Evolutionary conservation across 2,888 invertebrate genomes (phyloP), one percentile per base, ranked within the genome.

Genomic region (Pasiphila rectangulata): DNA sequence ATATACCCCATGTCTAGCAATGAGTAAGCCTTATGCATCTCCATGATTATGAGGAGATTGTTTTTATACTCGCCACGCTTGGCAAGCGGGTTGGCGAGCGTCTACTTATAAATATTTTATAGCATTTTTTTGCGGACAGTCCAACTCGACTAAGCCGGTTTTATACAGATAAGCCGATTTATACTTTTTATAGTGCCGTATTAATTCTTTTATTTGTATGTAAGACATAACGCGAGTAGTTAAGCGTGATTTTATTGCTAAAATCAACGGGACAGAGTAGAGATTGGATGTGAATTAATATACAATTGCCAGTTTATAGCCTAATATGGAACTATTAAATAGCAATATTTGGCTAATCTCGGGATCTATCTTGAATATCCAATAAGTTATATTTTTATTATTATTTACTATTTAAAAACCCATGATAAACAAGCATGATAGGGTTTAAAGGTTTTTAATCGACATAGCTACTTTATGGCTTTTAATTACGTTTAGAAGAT

Each of bases 101-200:
- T n/a, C n/a, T n/a, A n/a, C n/a, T n/a, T n/a, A n/a, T n/a, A n/a
- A n/a, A 13, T 27, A 13, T 7, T 27, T 27, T 12, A 7, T 3
- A 25, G 2, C 13, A 13, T 50, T 48, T 32, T 51, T 64, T 57
- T 76, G 76, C 75, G 57, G 64, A 72, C 83, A 51, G 51, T 86
- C 60, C 68, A 54, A 70, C 70, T 68, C 68, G 75, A 75, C 79
- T 82, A 79, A 86, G 83, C 83, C 71, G 80, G 84, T 83, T 85
- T 86, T 83, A 84, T 83, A 85, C 65, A 85, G 87, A 86, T 87
- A 87, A 88, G 86, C 86, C 83, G 87, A 85, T 87, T 88, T 79
- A 77, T 80, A 75, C 79, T 85, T 85, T 87, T 86, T 85, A 81
- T 79, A 79, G 70, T 75, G 67, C 64, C 67, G 72, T 75, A 77